Conservation (phyloP, 2,797 vertebrate genomes). For the Urophycis tenuis region DNA sequence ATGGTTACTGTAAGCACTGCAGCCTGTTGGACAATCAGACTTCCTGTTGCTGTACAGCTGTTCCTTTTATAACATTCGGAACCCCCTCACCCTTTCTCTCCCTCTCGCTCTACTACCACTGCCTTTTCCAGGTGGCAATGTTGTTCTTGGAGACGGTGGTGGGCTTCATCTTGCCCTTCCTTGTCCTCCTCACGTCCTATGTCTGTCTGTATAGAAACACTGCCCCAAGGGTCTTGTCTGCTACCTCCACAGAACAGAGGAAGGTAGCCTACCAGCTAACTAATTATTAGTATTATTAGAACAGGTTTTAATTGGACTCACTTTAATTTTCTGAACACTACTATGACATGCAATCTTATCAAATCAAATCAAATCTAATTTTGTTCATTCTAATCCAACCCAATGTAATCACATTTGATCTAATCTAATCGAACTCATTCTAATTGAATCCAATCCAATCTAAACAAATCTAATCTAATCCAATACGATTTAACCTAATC, state of each 20-base stretch:
- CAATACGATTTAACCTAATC: neutral
- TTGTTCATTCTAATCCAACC: neutral
- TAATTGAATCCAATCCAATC: neutral
- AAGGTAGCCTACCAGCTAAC: neutral
- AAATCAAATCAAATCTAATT: neutral
- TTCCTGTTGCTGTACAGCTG: too few species aligned
- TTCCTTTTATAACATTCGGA: too few species aligned
- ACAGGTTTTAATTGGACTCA: too few species aligned
- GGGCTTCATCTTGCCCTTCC: conserved; percentile 41
- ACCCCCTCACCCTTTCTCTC: too few species aligned
- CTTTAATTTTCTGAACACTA: too few species aligned
- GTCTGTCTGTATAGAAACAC: conserved; percentile 29
- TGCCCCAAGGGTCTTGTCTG: neutral
- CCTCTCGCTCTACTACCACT: neutral
- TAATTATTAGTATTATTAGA: too few species aligned
- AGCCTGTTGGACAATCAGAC: too few species aligned
- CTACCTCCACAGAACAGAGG: neutral
- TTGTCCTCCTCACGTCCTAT: conserved; percentile 33
- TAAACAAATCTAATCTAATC: neutral
- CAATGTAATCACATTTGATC: neutral
- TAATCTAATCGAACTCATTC: neutral
- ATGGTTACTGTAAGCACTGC: neutral
- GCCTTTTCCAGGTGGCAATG: conserved; percentile 9
- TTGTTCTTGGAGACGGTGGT: conserved; percentile 37
- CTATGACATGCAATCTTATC: too few species aligned